Evolutionary conservation across 2,113 vertebrate species (phyloP).

Genomic region (Tympanuchus pallidicinctus): DNA sequence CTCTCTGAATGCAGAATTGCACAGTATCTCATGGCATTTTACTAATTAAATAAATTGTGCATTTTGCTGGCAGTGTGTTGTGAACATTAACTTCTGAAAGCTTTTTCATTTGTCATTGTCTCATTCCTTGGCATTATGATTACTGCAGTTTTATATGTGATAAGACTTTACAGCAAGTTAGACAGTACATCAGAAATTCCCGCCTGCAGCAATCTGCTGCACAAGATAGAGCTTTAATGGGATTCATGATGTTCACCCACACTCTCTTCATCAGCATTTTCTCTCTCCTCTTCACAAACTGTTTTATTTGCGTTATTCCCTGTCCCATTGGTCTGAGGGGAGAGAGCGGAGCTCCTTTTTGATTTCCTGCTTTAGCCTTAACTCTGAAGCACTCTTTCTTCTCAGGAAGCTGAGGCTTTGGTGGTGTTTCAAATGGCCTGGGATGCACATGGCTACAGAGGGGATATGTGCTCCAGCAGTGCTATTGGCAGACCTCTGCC

Average conservation of each 20-base stretch:
- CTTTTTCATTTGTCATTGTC: conserved; percentile 74
- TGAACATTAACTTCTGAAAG: conserved; percentile 65
- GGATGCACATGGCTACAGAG: neutral
- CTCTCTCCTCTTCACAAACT: neutral
- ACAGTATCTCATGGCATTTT: conserved; percentile 58
- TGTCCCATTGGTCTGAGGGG: neutral
- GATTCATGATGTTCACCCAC: conserved; percentile 51
- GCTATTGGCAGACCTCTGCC: accelerated
- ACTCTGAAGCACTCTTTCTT: neutral
- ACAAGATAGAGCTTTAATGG: conserved; percentile 57
- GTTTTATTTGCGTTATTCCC: conserved; percentile 32
- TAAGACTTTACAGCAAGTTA: conserved; percentile 68
- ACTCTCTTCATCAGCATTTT: conserved; percentile 41
- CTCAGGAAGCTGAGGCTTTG: neutral
- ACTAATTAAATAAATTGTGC: conserved; percentile 72
- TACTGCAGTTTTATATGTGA: conserved; percentile 62
- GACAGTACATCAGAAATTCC: conserved; percentile 54
- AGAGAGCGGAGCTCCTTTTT: neutral
- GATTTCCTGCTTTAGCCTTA: conserved; percentile 52
- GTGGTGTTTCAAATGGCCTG: neutral
- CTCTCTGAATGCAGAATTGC: conserved; percentile 32
- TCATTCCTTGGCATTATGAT: conserved; percentile 68
- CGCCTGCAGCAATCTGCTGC: conserved; percentile 47
- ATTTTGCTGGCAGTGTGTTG: conserved; percentile 66
- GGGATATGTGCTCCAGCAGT: neutral